Evolutionary conservation across 1,140 invertebrate species (phyloP).

Genomic region (Drosophila funebris): DNA sequence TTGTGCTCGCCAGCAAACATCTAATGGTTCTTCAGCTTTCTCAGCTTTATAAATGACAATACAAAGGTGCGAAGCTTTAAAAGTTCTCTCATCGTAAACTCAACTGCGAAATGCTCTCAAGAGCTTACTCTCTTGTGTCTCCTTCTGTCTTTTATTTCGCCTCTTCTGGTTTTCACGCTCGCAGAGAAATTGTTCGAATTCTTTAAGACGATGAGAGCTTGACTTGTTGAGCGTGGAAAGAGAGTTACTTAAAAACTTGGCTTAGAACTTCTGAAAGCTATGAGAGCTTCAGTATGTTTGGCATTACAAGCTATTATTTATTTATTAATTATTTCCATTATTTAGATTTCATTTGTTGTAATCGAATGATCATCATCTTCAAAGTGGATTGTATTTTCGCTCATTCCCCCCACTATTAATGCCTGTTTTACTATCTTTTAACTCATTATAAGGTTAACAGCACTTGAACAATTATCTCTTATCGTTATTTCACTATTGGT

Average conservation of each 20-base stretch:
- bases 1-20: neutral
- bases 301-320: too few species aligned
- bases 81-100: neutral
- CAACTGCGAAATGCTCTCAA: neutral
- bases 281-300: too few species aligned
- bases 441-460: neutral
- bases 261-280: too few species aligned
- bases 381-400: neutral
- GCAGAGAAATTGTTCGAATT: neutral
- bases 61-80: neutral
- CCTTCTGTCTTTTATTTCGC: neutral
- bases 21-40: slow-evolving; percentile 17
- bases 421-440: neutral
- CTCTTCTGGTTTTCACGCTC: neutral
- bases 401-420: neutral
- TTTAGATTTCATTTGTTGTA: too few species aligned
- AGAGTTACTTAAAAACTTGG: too few species aligned
- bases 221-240: too few species aligned
- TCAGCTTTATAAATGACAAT: slow-evolving; percentile 3
- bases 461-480: neutral
- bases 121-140: neutral
- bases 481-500: neutral
- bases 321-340: too few species aligned
- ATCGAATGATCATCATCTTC: neutral
- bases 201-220: too few species aligned